These are phyloP conservation scores for Knipowitschia caucasica DNA, from an alignment of 2,797 vertebrate genomes.

Conservation along the genomic window DNA sequence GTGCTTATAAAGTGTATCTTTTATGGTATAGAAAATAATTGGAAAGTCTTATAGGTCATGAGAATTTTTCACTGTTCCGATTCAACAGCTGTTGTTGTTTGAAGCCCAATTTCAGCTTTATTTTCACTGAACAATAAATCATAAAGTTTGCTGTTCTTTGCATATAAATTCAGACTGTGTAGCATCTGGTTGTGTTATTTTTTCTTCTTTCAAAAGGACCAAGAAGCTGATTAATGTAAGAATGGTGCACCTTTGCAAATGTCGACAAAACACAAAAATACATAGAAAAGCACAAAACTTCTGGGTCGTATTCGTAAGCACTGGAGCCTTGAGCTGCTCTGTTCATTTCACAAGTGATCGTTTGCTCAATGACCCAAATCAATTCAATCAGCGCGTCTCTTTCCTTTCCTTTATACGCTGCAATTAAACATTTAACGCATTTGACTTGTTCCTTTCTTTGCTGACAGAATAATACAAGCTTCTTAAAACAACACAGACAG, in stretches of 20 bases:
- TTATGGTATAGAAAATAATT: background rate
- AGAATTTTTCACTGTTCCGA: background rate
- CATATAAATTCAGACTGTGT: background rate
- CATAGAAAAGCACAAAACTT: background rate
- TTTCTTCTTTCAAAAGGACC: background rate
- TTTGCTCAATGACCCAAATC: constrained; percentile 8
- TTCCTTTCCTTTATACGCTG: background rate
- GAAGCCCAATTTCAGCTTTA: background rate
- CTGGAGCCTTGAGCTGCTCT: background rate
- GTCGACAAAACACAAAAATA: background rate
- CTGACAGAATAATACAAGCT: constrained; percentile 21
- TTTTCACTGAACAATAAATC: background rate
- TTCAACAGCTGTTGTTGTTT: background rate
- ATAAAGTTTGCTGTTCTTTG: constrained; percentile 1
- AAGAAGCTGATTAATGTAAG: background rate
- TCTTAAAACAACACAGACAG: background rate
- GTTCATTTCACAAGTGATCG: constrained; percentile 8
- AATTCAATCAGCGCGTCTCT: constrained; percentile 1
- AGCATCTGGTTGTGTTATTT: background rate
- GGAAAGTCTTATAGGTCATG: background rate
- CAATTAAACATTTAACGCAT: constrained; percentile 23
- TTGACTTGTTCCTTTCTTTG: constrained; percentile 4
- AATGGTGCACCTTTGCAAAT: background rate
- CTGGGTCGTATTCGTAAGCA: background rate
- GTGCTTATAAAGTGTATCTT: background rate